phyloP scores from a whole-genome alignment of 64 coral and sea anemone species.

The Stichodactyla mertensii region DNA sequence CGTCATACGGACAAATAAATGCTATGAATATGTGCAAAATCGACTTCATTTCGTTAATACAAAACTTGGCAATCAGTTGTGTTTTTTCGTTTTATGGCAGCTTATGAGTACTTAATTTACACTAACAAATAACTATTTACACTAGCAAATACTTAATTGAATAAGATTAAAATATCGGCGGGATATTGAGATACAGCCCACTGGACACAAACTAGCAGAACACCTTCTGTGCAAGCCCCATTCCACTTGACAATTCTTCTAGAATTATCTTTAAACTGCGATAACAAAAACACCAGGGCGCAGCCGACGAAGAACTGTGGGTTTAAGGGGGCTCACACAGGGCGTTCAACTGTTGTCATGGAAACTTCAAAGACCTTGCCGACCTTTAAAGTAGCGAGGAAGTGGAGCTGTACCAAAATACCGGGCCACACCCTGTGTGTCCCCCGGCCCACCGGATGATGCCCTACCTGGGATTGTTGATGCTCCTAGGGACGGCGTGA shows the following conservation, averaged over 20 bases:
- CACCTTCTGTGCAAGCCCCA: slow-evolving; percentile 13
- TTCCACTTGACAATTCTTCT: background rate
- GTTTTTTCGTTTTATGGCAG: background rate
- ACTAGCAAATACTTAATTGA: background rate
- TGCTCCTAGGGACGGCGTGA: background rate
- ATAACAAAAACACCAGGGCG: background rate
- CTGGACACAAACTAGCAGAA: background rate
- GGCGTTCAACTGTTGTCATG: slow-evolving; percentile 23
- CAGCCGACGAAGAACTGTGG: background rate
- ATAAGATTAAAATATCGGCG: background rate
- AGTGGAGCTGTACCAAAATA: slow-evolving; percentile 12
- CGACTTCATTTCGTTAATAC: background rate
- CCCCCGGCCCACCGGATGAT: slow-evolving; percentile 1
- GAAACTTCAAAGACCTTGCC: background rate
- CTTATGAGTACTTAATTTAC: background rate
- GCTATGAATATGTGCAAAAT: background rate
- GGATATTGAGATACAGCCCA: background rate
- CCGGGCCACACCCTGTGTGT: slow-evolving; percentile 21
- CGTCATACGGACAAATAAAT: background rate
- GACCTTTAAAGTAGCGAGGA: background rate
- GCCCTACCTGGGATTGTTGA: slow-evolving; percentile 2
- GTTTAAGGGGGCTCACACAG: slow-evolving; percentile 24
- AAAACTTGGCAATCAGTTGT: background rate
- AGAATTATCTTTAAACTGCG: background rate
- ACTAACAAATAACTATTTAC: background rate